Base-by-base conservation (phyloP, 92 coral and sea anemone species). In the Epizoanthus stellaris region DNA sequence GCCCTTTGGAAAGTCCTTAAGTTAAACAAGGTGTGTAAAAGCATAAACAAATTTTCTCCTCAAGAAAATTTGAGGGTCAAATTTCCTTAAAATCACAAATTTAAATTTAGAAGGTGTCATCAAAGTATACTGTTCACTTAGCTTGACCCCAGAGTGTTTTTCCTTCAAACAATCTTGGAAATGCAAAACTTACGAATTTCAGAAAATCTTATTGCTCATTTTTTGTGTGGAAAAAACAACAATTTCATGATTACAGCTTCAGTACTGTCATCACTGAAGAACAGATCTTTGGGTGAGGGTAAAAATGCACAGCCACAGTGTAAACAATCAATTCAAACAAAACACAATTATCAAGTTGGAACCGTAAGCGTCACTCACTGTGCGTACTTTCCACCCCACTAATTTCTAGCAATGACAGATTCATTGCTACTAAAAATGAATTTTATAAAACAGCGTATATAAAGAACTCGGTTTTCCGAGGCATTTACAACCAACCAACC, bases 1-100 rank as follows among this genome's bases (percentile, higher is more conserved):
- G 73, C 64, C 72, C 53, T 12, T 59, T 63, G 83, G 42, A 79
- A 79, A 79, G 40, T 63, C 34, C 71, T 79, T 61, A 47, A 77
- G 60, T 19, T 62, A 79, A 79, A 64, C 72, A 79, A 63, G 72
- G 43, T 47, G 83, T 45, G 72, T 79, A 63, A 63, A 63, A 43
- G 71, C 17, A 70, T 79, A 79, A 79, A 63, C 49, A 79, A 63
- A 61, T 19, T 61, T 60, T 77, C 58, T 63, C 72, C 21, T 21
- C 8, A 23, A 77, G 56, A 49, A 42, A 62, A 62, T 4, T 43
- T 17, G 12, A 30, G 43, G 3, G 34, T 64, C 69, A 64, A 19
- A 64, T 64, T 64, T 16, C 69, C 67, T n/a, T 3, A 63, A 76
- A 58, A 58, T 34, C 69, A 59, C 68, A 60, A 77, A 61, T 42